Evolutionary conservation across 1,140 invertebrate genomes (phyloP), one percentile per base, ranked within the genome.

Genomic region (Drusus annulatus): DNA sequence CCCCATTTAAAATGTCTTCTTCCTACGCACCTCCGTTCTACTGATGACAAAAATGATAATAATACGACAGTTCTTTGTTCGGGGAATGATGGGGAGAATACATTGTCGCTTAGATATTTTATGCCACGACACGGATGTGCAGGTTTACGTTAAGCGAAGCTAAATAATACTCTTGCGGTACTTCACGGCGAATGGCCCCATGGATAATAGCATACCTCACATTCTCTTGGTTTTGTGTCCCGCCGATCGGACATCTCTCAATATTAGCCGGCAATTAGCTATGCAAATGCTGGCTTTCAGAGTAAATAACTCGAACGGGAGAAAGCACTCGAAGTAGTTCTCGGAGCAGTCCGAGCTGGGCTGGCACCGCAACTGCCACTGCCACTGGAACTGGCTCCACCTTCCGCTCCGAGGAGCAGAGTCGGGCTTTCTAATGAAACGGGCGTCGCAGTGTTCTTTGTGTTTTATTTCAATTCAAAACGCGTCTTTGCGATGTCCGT

Each of bases 191-290:
- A 36, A n/a, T n/a, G n/a, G n/a, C n/a, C n/a, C n/a, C n/a, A n/a
- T n/a, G n/a, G n/a, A n/a, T 45, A 45, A 45, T 45, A 45, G 36
- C 36, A 13, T 45, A 45, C 45, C 25, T 50, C 21, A 71, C 50
- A 17, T 75, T 75, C n/a, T 36, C 73, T 17, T 23, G 23, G 13
- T 45, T 45, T 45, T 45, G 36, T 45, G 36, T 45, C 50, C 17
- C 65, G 68, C 8, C 45, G 50, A 51, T 54, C 50, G 63, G 50
- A 50, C 68, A 71, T 71, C 68, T 71, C 45, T 71, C 45, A 71
- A 71, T 71, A 71, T 63, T 81, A 71, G 75, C 76, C 65, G 76
- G 56, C 76, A 81, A 81, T 81, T 81, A 81, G 76, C 74, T 78
- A 81, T 81, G 80, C 75, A 81, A 81, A 81, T 81, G 62, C 76